Conservation (phyloP, 2,888 invertebrate genomes). For the Campopleginae sp. region DNA sequence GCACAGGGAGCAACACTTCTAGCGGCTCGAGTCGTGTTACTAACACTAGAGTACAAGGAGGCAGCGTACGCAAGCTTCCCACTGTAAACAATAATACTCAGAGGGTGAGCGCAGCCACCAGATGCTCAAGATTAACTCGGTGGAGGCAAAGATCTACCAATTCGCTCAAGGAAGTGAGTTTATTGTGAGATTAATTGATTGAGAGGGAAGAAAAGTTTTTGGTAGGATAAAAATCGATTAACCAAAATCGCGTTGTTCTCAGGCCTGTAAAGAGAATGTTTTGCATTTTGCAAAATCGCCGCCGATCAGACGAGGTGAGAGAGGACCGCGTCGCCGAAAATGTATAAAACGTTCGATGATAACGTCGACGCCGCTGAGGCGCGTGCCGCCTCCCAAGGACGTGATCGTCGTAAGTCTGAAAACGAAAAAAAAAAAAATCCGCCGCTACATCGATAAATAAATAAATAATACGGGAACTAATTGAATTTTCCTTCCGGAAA, state of each 20-base stretch:
- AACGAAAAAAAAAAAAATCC: neutral
- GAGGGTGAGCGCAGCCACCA: constrained; percentile 79
- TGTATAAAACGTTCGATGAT: constrained; percentile 83
- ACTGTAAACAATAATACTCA: constrained; percentile 78
- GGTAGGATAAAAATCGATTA: neutral
- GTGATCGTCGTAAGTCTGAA: constrained; percentile 76
- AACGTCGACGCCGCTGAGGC: constrained; percentile 81
- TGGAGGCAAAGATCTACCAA: constrained; percentile 81
- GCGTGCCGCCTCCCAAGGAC: constrained; percentile 77
- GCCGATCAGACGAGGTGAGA: constrained; percentile 78
- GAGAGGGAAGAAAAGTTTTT: neutral
- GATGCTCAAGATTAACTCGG: constrained; percentile 80
- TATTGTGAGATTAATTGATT: neutral
- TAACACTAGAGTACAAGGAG: constrained; percentile 76
- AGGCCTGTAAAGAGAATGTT: constrained; percentile 83
- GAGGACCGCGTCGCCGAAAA: constrained; percentile 81
- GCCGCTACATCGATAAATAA: neutral
- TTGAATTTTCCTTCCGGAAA: neutral
- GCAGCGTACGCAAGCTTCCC: constrained; percentile 79
- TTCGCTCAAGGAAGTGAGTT: constrained; percentile 80
- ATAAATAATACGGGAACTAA: neutral
- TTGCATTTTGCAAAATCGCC: constrained; percentile 81
- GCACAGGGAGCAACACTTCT: constrained; percentile 72
- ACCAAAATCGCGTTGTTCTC: constrained; percentile 55
- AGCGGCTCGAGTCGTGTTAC: constrained; percentile 62